phyloP scores from a whole-genome alignment of 2,113 vertebrate species.

The Alosa alosa region DNA sequence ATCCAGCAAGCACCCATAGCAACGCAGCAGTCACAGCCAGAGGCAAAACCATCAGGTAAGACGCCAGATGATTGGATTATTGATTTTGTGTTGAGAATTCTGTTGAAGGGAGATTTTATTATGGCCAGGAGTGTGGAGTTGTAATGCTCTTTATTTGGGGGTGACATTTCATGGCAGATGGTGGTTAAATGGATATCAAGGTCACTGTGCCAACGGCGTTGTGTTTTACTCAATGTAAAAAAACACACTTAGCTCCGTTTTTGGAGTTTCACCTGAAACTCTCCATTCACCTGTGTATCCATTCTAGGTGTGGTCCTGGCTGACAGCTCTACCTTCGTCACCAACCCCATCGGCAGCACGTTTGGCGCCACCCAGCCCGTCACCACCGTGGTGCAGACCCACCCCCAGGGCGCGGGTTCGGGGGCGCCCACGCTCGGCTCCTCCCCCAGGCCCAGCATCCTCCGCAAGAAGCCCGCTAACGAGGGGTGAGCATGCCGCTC shows the following conservation, averaged over 20 bases:
- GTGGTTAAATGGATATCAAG: no score
- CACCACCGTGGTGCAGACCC: conserved; percentile 90
- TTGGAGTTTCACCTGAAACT: background rate
- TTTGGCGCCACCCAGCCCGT: conserved; percentile 84
- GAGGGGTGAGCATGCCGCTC: conserved; percentile 80
- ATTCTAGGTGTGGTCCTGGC: conserved; percentile 81
- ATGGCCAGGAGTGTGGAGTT: no score
- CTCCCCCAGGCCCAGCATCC: conserved; percentile 95
- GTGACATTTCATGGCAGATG: no score
- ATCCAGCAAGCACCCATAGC: conserved; percentile 81
- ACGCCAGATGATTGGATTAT: background rate
- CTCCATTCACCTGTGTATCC: background rate
- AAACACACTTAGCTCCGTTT: no score
- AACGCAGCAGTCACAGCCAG: conserved; percentile 75
- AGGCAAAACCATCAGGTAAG: conserved; percentile 87
- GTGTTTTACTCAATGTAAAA: no score
- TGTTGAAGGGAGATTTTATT: background rate
- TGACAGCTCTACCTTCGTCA: conserved; percentile 88
- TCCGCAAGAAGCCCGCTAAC: conserved; percentile 91
- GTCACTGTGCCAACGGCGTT: no score
- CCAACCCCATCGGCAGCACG: conserved; percentile 87
- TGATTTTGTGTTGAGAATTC: background rate
- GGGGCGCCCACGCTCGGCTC: conserved; percentile 85
- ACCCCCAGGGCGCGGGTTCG: conserved; percentile 81
- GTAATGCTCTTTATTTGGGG: no score